A percentile compares a stretch with the other conserved stretches of the same genome.
Conservation (phyloP, 2,888 invertebrate genomes). For the Polymixis flavicincta region DNA sequence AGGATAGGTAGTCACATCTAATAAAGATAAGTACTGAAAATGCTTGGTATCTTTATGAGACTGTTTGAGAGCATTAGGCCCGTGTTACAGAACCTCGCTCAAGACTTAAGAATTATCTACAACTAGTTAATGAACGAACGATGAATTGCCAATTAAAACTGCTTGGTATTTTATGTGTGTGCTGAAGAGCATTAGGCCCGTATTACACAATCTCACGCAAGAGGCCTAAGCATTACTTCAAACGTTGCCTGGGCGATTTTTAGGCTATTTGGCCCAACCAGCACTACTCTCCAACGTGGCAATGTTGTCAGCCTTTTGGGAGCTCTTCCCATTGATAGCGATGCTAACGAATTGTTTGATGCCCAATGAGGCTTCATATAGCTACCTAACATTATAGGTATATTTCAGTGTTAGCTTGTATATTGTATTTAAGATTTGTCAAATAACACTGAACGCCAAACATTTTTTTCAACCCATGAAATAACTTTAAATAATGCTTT, state of each 20-base stretch:
- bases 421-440: no score
- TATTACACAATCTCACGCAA: not conserved
- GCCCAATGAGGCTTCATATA: not conserved
- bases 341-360: not conserved
- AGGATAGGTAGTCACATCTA: constrained; percentile 22
- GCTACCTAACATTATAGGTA: no score
- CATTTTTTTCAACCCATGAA: no score
- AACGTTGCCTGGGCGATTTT: not conserved
- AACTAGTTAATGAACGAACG: no score
- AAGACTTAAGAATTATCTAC: not conserved
- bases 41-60: constrained; percentile 42
- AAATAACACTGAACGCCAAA: no score
- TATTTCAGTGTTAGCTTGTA: no score
- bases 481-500: not conserved
- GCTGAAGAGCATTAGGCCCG: not conserved
- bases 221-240: not conserved
- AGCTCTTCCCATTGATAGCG: not conserved
- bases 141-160: not conserved
- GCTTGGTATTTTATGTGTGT: not conserved
- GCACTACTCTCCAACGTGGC: not conserved
- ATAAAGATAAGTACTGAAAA: constrained; percentile 17
- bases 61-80: not conserved
- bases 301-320: not conserved
- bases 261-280: not conserved
- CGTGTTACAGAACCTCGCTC: not conserved